Evolutionary conservation across 2,113 vertebrate species (phyloP), one percentile per base, ranked within the genome.

Genomic region (Prinia subflava): DNA sequence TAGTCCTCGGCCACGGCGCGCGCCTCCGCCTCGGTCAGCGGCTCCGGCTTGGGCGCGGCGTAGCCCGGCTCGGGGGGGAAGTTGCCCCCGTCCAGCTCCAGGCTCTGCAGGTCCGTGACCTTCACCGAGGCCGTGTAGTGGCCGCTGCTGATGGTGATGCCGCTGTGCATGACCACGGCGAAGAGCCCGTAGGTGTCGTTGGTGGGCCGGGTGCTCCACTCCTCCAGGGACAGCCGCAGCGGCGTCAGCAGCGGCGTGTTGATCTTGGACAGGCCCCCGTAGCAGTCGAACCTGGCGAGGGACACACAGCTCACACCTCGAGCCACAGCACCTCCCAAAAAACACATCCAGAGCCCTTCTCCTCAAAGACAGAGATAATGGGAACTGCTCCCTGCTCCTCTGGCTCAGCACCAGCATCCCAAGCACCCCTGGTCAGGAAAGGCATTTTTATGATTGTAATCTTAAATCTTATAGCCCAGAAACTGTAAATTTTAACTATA

Each of bases 131-230:
- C 98, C 12, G 99, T 99, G 97, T 99, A 99, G 94, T 99, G 99
- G 41, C 99, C 99, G 28, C 99, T 99, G 98, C 99, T 99, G 91
- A 99, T 99, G 20, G 99, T 99, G 85, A 99, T 98, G 52, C 99
- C 99, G 23, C 99, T 99, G 96, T 99, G 99, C 99, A 99, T 99
- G 42, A 99, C 99, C 85, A 99, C 99, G 0, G 99, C 99, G 57
- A 99, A 99, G 19, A 99, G 97, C 77, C 98, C 98, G 33, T 99
- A 99, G 92, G 95, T 98, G 91, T 99, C 98, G 1, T 97, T 98
- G 19, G 98, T 98, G 44, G 98, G 98, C 75, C 96, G 97, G 4
- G 98, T 99, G 97, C 99, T 99, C 99, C 99, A 99, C 89, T 99
- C 99, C 68, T 99, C 98, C 35, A 99, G 97, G 0, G 99, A 99